These are phyloP conservation scores for Gorsachius goisagi DNA, from an alignment of 2,113 vertebrate genomes.

Conservation along the genomic window DNA sequence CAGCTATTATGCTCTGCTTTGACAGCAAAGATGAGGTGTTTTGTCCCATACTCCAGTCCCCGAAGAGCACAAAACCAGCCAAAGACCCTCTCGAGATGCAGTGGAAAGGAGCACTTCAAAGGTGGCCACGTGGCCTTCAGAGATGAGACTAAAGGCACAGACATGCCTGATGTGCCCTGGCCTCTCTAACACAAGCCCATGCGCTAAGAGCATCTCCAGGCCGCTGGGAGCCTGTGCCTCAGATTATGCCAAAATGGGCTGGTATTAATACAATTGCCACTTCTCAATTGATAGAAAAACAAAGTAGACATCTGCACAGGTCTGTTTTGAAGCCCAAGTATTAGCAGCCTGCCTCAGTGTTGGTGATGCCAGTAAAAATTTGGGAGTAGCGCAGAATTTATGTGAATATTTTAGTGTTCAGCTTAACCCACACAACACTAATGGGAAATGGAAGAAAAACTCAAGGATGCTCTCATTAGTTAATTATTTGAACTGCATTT, in stretches of 20 bases:
- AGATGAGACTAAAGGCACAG: not conserved
- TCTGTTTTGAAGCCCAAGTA: not conserved
- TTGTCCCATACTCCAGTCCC: not conserved
- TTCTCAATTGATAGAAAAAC: not conserved
- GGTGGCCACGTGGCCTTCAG: rapidly evolving
- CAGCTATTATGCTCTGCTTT: not conserved
- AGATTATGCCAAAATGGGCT: not conserved
- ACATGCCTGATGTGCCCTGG: not conserved
- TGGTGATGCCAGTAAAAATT: not conserved
- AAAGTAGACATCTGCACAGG: not conserved
- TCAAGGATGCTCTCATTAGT: not conserved
- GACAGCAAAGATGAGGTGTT: not conserved
- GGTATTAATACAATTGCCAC: not conserved
- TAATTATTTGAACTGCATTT: not conserved
- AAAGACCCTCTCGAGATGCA: not conserved
- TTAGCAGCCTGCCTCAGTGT: not conserved
- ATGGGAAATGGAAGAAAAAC: not conserved
- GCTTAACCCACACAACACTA: not conserved
- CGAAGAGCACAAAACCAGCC: not conserved
- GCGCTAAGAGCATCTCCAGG: not conserved
- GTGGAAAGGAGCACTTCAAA: not conserved
- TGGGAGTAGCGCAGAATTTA: not conserved
- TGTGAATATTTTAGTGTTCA: not conserved
- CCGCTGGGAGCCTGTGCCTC: not conserved
- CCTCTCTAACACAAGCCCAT: not conserved